phyloP scores from a whole-genome alignment of 2,888 invertebrate genomes.

The Drosophila pullipes region DNA sequence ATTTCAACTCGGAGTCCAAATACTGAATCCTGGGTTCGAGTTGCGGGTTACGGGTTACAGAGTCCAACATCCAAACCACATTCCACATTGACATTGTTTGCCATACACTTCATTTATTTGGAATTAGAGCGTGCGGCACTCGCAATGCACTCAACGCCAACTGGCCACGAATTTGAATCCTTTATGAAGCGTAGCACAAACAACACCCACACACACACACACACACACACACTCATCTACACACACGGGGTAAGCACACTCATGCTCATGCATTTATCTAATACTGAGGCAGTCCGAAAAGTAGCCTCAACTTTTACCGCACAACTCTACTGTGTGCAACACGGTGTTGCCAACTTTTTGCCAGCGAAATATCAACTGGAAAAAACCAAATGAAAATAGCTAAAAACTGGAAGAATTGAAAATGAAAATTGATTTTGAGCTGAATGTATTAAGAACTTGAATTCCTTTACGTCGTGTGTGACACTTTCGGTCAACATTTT shows the following conservation, averaged over 20 bases:
- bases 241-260: slow-evolving; percentile 27
- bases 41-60: neutral
- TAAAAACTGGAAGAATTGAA: neutral
- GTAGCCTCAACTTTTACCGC: slow-evolving; percentile 40
- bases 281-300: slow-evolving; percentile 33
- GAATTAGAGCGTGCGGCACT: slow-evolving; percentile 73
- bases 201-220: slow-evolving; percentile 46
- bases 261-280: slow-evolving; percentile 73
- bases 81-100: slow-evolving; percentile 75
- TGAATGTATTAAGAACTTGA: neutral
- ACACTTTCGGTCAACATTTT: neutral
- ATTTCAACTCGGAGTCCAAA: slow-evolving; percentile 23
- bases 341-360: neutral
- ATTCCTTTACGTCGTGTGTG: neutral
- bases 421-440: neutral
- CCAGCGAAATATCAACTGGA: neutral
- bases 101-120: slow-evolving; percentile 82
- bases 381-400: neutral
- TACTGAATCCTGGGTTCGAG: slow-evolving; percentile 10
- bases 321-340: slow-evolving; percentile 60
- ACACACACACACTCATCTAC: slow-evolving; percentile 37
- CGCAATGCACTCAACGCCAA: slow-evolving; percentile 71
- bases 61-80: slow-evolving; percentile 23
- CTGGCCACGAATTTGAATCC: slow-evolving; percentile 82
- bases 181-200: slow-evolving; percentile 82